phyloP scores from a whole-genome alignment of 2,888 invertebrate species.

The Eupeodes luniger region DNA sequence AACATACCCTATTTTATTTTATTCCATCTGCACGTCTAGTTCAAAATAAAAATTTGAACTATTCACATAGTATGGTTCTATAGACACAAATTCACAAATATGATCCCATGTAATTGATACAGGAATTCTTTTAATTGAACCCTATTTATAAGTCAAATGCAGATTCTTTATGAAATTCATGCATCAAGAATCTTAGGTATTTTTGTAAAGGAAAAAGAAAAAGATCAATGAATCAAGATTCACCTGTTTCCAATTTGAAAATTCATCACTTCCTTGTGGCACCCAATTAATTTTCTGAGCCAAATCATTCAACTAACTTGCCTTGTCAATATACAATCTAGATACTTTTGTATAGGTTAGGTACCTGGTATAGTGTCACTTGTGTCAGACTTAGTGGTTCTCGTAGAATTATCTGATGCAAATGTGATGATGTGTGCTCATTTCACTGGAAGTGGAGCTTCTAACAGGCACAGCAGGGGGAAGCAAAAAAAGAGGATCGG shows the following conservation, averaged over 20 bases:
- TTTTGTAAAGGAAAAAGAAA: not conserved
- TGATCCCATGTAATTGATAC: constrained; percentile 38
- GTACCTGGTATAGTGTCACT: constrained; percentile 45
- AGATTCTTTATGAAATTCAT: constrained; percentile 12
- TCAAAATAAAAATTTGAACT: no score
- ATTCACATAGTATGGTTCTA: constrained; percentile 1
- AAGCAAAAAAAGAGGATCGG: constrained; percentile 48
- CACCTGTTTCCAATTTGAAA: constrained; percentile 69
- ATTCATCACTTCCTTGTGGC: constrained; percentile 68
- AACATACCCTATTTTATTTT: not conserved
- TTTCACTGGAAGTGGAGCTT: constrained; percentile 71
- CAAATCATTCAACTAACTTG: constrained; percentile 61
- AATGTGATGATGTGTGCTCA: constrained; percentile 74
- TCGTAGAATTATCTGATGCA: constrained; percentile 71
- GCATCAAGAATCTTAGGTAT: not conserved
- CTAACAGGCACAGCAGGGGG: constrained; percentile 12
- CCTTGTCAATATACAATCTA: constrained; percentile 22
- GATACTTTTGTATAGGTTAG: constrained; percentile 37
- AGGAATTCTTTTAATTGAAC: constrained; percentile 54
- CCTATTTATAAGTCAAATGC: constrained; percentile 31
- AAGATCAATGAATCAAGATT: constrained; percentile 55
- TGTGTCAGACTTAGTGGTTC: constrained; percentile 65
- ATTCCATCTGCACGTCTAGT: not conserved
- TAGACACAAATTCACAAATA: constrained; percentile 1
- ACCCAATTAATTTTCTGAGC: constrained; percentile 70